Conservation (phyloP, 2,113 vertebrate species). For the Recurvirostra avosetta region DNA sequence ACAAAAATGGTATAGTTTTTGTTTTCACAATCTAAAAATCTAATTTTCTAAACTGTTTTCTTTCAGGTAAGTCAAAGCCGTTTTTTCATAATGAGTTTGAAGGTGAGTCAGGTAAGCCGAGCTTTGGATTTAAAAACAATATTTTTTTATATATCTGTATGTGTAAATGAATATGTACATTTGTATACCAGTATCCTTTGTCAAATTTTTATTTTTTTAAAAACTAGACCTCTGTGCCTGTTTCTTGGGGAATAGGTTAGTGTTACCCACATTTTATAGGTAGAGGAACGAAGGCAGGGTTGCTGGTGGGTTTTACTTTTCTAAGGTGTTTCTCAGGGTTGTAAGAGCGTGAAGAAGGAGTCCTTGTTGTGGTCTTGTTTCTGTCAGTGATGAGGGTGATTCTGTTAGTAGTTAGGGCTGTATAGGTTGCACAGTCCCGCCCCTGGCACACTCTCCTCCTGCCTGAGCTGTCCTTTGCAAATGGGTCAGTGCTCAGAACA, state of each 20-base stretch:
- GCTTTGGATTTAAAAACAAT: neutral
- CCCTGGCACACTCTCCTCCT: neutral
- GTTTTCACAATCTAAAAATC: neutral
- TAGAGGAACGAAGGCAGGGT: neutral
- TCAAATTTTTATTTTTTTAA: neutral
- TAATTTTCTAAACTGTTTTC: constrained; percentile 15
- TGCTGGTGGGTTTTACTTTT: neutral
- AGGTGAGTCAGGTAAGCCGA: constrained; percentile 33
- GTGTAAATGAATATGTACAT: neutral
- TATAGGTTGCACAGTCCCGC: neutral
- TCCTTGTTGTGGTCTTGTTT: neutral
- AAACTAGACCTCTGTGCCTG: neutral
- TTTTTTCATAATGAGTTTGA: neutral
- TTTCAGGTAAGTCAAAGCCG: constrained; percentile 58
- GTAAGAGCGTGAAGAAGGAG: neutral
- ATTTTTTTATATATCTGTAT: neutral
- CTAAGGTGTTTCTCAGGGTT: neutral
- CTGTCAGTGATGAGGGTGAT: neutral
- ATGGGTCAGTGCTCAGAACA: neutral
- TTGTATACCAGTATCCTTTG: neutral
- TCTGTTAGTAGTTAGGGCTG: neutral
- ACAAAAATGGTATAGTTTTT: neutral
- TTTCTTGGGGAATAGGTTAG: neutral
- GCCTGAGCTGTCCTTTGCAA: neutral
- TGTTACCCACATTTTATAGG: neutral